Base-by-base conservation (phyloP, 2,888 invertebrate species). In the Anaspis maculata region DNA sequence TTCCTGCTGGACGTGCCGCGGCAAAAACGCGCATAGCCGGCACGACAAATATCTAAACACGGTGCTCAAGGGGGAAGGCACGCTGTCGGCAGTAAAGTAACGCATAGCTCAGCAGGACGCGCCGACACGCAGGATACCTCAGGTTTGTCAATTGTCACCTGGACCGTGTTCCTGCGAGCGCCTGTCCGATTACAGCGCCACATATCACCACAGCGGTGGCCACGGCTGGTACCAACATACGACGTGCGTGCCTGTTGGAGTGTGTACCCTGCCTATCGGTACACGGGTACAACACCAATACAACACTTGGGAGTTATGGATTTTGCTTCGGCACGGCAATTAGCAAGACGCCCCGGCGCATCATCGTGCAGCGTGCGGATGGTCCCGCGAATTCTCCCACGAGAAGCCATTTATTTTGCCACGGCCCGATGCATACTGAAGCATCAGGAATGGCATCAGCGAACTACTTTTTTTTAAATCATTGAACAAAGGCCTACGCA, bases 71-170 rank as follows among this genome's bases (percentile, higher is more conserved):
- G n/a, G n/a, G n/a, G n/a, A n/a, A n/a, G n/a, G n/a, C n/a, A n/a
- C n/a, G n/a, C n/a, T n/a, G n/a, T n/a, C n/a, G n/a, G n/a, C n/a
- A n/a, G n/a, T n/a, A n/a, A n/a, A n/a, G 57, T 56, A 59, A 56
- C 54, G 59, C 62, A 62, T 62, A 59, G 55, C 61, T 61, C 62
- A 60, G 61, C 59, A 51, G 59, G 61, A 61, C 55, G 56, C 52
- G 48, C 46, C 49, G 50, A 60, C 59, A 59, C 53, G 59, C 57
- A 51, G 56, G 56, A 56, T 59, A 61, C 58, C 56, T 49, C 58
- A 57, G 54, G 58, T 63, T 62, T 64, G 64, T 64, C 64, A 61
- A 63, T 64, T 64, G 64, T 64, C 63, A 61, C 62, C 60, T 52
- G 46, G 50, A 52, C 52, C 60, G 59, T 61, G 51, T 52, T 45